Conservation (phyloP, 2,797 vertebrate species). For the Picus viridis region DNA sequence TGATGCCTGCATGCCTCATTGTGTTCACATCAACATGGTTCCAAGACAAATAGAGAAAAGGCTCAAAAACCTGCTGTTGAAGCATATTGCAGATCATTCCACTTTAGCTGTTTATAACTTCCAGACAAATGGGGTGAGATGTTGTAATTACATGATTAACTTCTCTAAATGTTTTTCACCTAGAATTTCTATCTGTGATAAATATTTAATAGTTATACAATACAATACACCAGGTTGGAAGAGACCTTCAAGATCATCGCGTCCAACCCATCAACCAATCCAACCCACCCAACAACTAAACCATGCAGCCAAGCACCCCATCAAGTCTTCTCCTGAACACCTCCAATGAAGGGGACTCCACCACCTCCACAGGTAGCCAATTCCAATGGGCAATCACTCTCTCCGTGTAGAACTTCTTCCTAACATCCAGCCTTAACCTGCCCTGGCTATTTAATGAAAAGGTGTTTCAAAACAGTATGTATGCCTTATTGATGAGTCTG, state of each 20-base stretch:
- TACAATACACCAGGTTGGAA: too few species aligned
- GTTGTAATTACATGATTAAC: background rate
- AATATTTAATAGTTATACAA: conserved; percentile 4
- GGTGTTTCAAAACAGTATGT: background rate
- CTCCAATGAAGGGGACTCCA: too few species aligned
- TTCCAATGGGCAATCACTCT: too few species aligned
- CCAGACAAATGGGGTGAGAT: background rate
- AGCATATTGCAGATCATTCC: background rate
- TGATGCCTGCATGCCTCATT: background rate
- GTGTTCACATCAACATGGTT: background rate
- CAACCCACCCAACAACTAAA: too few species aligned
- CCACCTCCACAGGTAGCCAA: too few species aligned
- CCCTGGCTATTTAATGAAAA: background rate
- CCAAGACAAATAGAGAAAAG: conserved; percentile 24
- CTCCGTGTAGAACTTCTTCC: too few species aligned
- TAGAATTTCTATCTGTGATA: conserved; percentile 1
- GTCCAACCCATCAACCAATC: too few species aligned
- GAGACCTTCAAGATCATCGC: too few species aligned
- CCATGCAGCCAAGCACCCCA: too few species aligned
- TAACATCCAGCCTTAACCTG: too few species aligned
- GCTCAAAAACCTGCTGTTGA: conserved; percentile 19
- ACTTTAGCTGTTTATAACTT: background rate
- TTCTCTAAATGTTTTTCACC: conserved; percentile 7
- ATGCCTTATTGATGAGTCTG: background rate
- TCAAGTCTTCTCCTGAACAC: too few species aligned